Percentiles rank a stretch among this genome's conserved stretches.
Evolutionary conservation across 64 coral and sea anemone genomes (phyloP).

Genomic region (Dendrophyllia cribrosa): DNA sequence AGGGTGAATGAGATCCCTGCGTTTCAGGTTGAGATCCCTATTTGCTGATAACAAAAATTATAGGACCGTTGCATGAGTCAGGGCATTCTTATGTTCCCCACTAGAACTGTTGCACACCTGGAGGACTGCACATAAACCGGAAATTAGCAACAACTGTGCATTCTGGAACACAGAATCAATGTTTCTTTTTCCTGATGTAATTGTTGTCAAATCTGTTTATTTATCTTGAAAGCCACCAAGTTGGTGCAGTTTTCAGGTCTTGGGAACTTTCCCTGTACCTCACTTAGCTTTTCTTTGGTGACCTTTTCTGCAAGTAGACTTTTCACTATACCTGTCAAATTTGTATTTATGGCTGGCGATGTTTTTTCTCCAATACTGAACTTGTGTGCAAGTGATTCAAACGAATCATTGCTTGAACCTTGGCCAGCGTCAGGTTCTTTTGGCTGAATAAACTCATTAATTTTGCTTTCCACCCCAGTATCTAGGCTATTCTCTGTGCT

Average conservation of each 20-base stretch:
- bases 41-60: too few relatives aligned
- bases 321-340: conserved; percentile 9
- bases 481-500: background rate
- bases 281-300: conserved; percentile 11
- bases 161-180: conserved; percentile 15
- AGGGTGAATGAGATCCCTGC: too few relatives aligned
- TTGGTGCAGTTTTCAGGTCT: conserved; percentile 25
- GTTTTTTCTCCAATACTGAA: conserved; percentile 28
- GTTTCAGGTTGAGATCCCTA: too few relatives aligned
- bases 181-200: conserved; percentile 15
- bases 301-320: conserved; percentile 7
- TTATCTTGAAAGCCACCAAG: conserved; percentile 13
- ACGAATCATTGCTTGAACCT: background rate
- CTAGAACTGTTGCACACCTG: too few relatives aligned
- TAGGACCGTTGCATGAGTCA: too few relatives aligned
- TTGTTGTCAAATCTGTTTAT: background rate
- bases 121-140: conserved; percentile 5
- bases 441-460: background rate
- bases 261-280: background rate
- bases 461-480: background rate
- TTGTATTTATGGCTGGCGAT: background rate
- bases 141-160: conserved; percentile 25
- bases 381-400: conserved; percentile 7
- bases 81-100: too few relatives aligned
- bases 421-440: background rate